These are phyloP conservation scores for Podarcis cretensis DNA, from an alignment of 2,113 vertebrate genomes.

Conservation along the genomic window DNA sequence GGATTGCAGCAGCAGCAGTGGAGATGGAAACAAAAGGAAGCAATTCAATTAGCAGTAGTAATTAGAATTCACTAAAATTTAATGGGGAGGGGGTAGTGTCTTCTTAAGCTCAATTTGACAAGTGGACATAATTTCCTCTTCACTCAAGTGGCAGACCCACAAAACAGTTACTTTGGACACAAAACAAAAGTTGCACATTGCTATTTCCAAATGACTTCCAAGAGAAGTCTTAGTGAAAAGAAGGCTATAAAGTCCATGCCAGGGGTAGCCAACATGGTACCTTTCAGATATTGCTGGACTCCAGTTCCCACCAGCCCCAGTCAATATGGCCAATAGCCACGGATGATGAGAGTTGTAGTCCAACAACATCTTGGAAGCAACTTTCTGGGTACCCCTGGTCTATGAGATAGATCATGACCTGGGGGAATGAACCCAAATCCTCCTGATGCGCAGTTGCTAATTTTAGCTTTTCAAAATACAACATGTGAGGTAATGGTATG, in stretches of 20 bases:
- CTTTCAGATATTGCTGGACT: background rate
- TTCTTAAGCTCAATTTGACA: background rate
- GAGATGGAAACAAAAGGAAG: background rate
- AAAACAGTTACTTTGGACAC: background rate
- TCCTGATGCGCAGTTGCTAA: conserved; percentile 17
- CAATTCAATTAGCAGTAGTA: background rate
- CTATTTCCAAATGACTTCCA: background rate
- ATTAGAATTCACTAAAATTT: background rate
- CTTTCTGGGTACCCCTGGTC: background rate
- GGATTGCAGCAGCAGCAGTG: background rate
- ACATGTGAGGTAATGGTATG: conserved; percentile 49
- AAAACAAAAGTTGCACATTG: background rate
- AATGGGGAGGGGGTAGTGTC: too few species aligned
- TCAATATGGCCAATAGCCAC: background rate
- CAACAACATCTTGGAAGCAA: background rate
- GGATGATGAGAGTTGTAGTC: background rate
- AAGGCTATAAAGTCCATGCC: background rate
- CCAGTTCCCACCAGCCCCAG: background rate
- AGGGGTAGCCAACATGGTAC: background rate
- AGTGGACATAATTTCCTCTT: background rate
- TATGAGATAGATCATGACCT: background rate
- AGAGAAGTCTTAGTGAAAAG: conserved; percentile 8
- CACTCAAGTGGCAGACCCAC: background rate
- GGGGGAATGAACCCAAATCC: background rate
- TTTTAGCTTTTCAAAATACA: conserved; percentile 31